phyloP scores from a whole-genome alignment of 2,797 vertebrate genomes.

The Taeniopygia guttata region DNA sequence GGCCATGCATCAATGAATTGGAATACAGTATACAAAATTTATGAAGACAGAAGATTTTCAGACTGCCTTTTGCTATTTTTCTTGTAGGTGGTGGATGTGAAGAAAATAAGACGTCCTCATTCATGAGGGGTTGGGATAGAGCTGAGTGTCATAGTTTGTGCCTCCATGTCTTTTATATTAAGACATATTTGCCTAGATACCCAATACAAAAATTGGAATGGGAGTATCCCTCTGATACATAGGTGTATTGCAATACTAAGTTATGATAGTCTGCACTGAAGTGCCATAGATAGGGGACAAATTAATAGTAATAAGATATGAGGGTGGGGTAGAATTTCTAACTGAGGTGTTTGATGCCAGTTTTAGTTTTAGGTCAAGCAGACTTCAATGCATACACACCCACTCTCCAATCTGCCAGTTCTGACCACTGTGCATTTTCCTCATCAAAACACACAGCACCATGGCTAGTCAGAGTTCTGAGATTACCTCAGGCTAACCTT shows the following conservation, averaged over 20 bases:
- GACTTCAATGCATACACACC: background rate
- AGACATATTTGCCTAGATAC: background rate
- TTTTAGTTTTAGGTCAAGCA: background rate
- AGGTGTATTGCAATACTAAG: background rate
- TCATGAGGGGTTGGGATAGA: background rate
- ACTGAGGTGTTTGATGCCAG: background rate
- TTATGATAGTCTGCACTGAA: background rate
- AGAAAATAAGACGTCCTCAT: background rate
- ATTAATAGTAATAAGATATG: background rate
- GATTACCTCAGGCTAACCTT: background rate
- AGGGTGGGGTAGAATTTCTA: background rate
- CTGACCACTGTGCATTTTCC: background rate
- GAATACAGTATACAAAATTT: background rate
- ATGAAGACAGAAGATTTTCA: background rate
- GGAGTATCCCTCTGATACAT: background rate
- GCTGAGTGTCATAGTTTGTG: background rate
- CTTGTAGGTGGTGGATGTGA: background rate
- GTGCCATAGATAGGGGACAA: background rate
- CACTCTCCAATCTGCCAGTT: background rate
- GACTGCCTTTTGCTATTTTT: background rate
- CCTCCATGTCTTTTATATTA: background rate
- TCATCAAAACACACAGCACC: background rate
- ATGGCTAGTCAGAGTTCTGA: conserved; percentile 11
- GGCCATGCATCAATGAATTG: background rate
- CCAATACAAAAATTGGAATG: background rate